phyloP scores from a whole-genome alignment of 2,888 invertebrate genomes.

The Frankliniella intonsa region DNA sequence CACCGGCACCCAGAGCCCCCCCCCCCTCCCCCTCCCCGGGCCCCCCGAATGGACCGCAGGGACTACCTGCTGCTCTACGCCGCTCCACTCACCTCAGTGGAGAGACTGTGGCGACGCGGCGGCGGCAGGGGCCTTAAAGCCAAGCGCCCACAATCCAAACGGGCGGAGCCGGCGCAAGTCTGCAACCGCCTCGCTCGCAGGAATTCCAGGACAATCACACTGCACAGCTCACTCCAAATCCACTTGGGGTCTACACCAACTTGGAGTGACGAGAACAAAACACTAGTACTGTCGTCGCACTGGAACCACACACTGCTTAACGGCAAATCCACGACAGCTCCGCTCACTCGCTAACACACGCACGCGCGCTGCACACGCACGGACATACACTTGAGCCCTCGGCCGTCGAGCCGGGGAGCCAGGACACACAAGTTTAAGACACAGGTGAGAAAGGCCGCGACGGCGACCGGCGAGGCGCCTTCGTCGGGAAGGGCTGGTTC shows the following conservation, averaged over 20 bases:
- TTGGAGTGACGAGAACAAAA: not conserved
- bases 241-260: conserved; percentile 10
- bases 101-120: too few species aligned
- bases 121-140: too few species aligned
- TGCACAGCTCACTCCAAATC: not conserved
- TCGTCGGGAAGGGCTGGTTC: not conserved
- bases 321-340: not conserved
- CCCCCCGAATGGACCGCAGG: too few species aligned
- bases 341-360: not conserved
- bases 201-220: not conserved
- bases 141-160: too few species aligned
- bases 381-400: not conserved
- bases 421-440: not conserved
- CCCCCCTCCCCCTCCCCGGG: too few species aligned
- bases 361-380: not conserved
- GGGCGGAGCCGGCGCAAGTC: too few species aligned
- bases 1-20: too few species aligned
- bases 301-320: not conserved
- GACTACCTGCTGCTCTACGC: too few species aligned
- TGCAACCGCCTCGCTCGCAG: too few species aligned
- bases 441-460: not conserved
- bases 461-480: not conserved
- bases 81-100: too few species aligned
- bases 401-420: not conserved
- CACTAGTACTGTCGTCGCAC: not conserved